Evolutionary conservation across 2,113 vertebrate genomes (phyloP).

Genomic region (Pongo pygmaeus): DNA sequence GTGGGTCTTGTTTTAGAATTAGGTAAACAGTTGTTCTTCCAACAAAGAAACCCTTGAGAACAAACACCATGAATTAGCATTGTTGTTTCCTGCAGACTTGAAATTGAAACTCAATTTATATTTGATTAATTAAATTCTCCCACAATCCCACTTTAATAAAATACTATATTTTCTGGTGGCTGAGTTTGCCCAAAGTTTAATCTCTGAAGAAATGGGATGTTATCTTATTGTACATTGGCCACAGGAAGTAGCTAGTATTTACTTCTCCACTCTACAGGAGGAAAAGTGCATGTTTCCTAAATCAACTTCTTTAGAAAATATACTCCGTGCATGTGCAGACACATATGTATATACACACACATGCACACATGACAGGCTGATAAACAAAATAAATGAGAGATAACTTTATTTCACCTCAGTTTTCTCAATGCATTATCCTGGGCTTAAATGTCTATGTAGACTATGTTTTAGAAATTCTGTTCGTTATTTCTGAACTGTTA

Average conservation of each 20-base stretch:
- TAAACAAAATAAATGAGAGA: slow-evolving; percentile 4
- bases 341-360: background rate
- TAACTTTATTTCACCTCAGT: background rate
- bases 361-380: background rate
- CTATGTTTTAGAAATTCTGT: background rate
- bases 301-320: background rate
- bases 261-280: background rate
- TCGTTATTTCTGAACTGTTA: background rate
- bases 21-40: background rate
- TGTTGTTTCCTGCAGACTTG: background rate
- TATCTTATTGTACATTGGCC: background rate
- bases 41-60: background rate
- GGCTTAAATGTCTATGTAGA: background rate
- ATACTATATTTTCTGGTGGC: background rate
- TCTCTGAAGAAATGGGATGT: background rate
- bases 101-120: background rate
- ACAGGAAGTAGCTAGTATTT: background rate
- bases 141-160: background rate
- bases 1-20: background rate
- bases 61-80: background rate
- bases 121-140: background rate
- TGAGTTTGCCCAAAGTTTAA: background rate
- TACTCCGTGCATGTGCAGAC: background rate
- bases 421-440: background rate
- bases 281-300: background rate